Conservation (phyloP, 2,113 vertebrate species). For the Sinocyclocheilus anophthalmus region DNA sequence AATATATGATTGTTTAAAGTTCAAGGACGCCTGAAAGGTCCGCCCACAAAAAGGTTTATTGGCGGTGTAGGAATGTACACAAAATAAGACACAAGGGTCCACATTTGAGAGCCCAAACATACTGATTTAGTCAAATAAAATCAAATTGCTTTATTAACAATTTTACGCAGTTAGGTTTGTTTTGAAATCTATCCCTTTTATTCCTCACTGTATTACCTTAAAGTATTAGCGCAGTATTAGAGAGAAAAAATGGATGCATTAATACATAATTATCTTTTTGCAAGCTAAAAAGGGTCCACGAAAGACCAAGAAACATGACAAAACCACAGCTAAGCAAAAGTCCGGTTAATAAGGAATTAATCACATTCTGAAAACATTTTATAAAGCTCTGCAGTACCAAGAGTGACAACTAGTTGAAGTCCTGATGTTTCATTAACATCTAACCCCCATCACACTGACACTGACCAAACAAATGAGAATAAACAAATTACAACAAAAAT, state of each 20-base stretch:
- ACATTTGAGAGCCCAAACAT: neutral
- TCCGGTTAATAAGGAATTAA: neutral
- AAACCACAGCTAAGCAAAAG: neutral
- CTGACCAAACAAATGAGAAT: neutral
- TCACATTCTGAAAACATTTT: neutral
- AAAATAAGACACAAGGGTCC: slow-evolving; percentile 10
- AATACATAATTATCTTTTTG: neutral
- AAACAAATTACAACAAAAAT: neutral
- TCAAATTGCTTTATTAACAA: neutral
- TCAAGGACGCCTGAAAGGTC: slow-evolving; percentile 27
- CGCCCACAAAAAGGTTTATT: slow-evolving; percentile 44
- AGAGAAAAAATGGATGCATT: neutral
- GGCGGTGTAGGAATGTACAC: slow-evolving; percentile 38
- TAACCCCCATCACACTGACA: neutral
- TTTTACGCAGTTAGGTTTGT: neutral
- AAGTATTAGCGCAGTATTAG: neutral
- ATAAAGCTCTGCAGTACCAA: neutral
- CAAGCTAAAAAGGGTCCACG: neutral
- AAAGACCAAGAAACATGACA: neutral
- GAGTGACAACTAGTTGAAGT: neutral
- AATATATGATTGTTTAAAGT: slow-evolving; percentile 44
- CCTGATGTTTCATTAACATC: neutral
- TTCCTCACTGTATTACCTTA: neutral
- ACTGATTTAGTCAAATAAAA: neutral
- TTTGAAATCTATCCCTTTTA: neutral